phyloP scores from a whole-genome alignment of 2,888 invertebrate genomes.

The Drosophila ezoana region DNA sequence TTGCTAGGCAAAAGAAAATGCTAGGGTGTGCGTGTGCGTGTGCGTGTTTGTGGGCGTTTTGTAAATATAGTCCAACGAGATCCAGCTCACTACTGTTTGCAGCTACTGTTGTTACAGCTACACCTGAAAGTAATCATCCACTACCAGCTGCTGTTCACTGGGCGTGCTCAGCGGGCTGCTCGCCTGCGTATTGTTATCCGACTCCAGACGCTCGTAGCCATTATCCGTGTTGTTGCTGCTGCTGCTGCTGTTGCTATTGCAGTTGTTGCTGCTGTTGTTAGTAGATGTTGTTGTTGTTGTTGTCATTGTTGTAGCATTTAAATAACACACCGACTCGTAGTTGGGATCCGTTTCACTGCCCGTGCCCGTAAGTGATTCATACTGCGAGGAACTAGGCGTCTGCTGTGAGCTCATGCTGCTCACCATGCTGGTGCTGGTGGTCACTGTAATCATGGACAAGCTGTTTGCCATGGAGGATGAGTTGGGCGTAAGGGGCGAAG shows the following conservation, averaged over 20 bases:
- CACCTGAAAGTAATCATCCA: constrained; percentile 85
- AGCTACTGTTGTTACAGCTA: constrained; percentile 48
- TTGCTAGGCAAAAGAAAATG: constrained; percentile 65
- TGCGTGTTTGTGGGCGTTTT: constrained; percentile 6
- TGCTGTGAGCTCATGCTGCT: constrained; percentile 83
- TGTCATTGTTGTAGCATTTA: constrained; percentile 84
- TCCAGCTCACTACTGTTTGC: constrained; percentile 59
- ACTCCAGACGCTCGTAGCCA: constrained; percentile 87
- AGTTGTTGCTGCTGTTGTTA: constrained; percentile 48
- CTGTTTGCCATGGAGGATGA: constrained; percentile 66
- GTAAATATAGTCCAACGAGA: constrained; percentile 47
- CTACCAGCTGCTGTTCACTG: constrained; percentile 76
- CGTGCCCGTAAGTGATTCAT: constrained; percentile 91
- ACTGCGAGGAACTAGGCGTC: constrained; percentile 89
- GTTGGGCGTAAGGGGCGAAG: constrained; percentile 75
- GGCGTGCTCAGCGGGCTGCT: constrained; percentile 72
- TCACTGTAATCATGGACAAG: constrained; percentile 73
- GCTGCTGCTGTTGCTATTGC: constrained; percentile 50
- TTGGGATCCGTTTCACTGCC: constrained; percentile 93
- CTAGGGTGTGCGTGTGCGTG: constrained; percentile 15
- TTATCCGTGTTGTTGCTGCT: constrained; percentile 86
- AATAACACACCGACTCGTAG: constrained; percentile 92
- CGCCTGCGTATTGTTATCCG: constrained; percentile 73
- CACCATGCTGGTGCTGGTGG: constrained; percentile 79
- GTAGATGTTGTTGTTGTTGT: constrained; percentile 32